These are phyloP conservation scores for Parotocinclus haroldoi DNA, from an alignment of 2,797 vertebrate species.

Conservation along the genomic window DNA sequence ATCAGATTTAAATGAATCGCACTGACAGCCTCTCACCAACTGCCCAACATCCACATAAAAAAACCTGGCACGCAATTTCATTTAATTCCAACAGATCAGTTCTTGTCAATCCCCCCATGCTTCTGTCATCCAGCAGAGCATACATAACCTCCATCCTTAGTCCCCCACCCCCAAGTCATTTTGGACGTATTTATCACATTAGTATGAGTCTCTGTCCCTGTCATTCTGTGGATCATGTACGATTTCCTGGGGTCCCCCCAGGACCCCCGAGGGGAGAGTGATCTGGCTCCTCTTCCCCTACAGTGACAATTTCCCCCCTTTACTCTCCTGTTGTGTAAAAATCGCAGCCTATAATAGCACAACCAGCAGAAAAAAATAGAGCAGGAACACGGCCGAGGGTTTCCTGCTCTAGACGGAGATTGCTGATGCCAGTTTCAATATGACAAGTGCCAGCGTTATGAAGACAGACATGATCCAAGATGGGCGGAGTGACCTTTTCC, in stretches of 20 bases:
- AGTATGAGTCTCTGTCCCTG: slow-evolving; percentile 72
- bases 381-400: slow-evolving; percentile 27
- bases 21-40: slow-evolving; percentile 31
- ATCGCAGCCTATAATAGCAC: background rate
- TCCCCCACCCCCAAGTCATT: slow-evolving; percentile 50
- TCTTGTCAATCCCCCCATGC: slow-evolving; percentile 39
- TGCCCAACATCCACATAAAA: slow-evolving; percentile 3
- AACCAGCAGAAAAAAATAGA: slow-evolving; percentile 6
- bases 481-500: slow-evolving; percentile 96
- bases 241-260: slow-evolving; percentile 32
- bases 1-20: slow-evolving; percentile 9
- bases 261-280: slow-evolving; percentile 59
- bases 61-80: slow-evolving; percentile 26
- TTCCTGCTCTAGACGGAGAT: slow-evolving; percentile 66
- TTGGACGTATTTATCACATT: slow-evolving; percentile 77
- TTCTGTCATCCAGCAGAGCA: slow-evolving; percentile 27
- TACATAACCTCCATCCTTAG: slow-evolving; percentile 16
- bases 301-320: slow-evolving; percentile 53
- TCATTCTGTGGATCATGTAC: slow-evolving; percentile 51
- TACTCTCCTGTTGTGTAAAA: slow-evolving; percentile 22
- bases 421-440: slow-evolving; percentile 79
- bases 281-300: slow-evolving; percentile 54
- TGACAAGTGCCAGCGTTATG: slow-evolving; percentile 81
- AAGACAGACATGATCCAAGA: slow-evolving; percentile 80
- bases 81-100: slow-evolving; percentile 50